phyloP scores from a whole-genome alignment of 2,113 vertebrate genomes.

The Syngnathoides biaculeatus region DNA sequence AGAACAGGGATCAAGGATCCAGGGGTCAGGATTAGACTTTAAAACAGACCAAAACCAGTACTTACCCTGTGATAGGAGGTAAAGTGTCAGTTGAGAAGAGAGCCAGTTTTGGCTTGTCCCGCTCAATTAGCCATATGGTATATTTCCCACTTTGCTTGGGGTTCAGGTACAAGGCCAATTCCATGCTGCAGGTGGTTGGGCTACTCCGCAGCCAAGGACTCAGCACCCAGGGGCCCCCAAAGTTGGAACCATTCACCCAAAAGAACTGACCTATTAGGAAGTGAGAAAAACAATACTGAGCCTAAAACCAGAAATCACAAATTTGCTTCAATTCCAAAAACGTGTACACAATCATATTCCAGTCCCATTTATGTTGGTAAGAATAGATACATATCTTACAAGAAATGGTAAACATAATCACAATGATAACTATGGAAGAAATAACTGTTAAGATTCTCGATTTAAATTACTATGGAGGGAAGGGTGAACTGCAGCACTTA shows the following conservation, averaged over 20 bases:
- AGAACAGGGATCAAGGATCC: neutral
- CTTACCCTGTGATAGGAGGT: slow-evolving; percentile 74
- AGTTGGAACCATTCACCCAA: slow-evolving; percentile 80
- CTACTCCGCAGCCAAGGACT: slow-evolving; percentile 88
- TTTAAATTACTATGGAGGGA: slow-evolving; percentile 15
- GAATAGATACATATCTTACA: neutral
- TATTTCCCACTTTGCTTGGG: slow-evolving; percentile 81
- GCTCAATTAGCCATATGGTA: slow-evolving; percentile 76
- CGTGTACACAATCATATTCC: neutral
- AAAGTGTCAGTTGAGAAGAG: slow-evolving; percentile 70
- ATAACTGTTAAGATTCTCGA: neutral
- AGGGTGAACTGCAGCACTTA: slow-evolving; percentile 16
- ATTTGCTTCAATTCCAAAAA: neutral
- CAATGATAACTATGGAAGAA: neutral
- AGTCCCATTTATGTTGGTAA: neutral
- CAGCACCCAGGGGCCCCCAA: slow-evolving; percentile 79
- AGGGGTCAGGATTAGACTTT: neutral
- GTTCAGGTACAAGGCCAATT: slow-evolving; percentile 84
- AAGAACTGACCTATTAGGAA: slow-evolving; percentile 82
- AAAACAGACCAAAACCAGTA: neutral
- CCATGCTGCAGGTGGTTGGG: slow-evolving; percentile 79
- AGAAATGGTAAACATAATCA: neutral
- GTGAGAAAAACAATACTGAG: neutral
- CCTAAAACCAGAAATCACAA: neutral
- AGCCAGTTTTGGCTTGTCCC: slow-evolving; percentile 65